These are phyloP conservation scores for Eueides isabella DNA, from an alignment of 1,140 invertebrate species.

Conservation along the genomic window DNA sequence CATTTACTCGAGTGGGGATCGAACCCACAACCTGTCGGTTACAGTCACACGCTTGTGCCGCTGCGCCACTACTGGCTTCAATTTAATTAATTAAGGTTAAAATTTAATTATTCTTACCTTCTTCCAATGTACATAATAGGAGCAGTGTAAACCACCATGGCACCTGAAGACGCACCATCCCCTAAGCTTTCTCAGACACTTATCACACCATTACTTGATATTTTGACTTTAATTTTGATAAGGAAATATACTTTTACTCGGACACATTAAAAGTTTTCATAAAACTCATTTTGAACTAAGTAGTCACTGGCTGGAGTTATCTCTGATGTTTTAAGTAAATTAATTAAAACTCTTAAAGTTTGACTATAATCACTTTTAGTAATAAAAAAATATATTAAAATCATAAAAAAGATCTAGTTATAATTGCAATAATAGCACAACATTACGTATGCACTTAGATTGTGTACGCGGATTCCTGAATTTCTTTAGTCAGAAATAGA, in stretches of 20 bases:
- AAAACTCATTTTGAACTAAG: conserved; percentile 12
- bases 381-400: not conserved
- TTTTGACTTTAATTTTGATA: conserved; percentile 1
- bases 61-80: too few relatives aligned
- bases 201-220: conserved; percentile 38
- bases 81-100: too few relatives aligned
- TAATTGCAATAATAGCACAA: not conserved
- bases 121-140: conserved; percentile 44
- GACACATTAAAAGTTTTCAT: conserved; percentile 11
- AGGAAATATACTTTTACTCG: conserved; percentile 13
- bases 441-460: too few relatives aligned
- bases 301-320: not conserved
- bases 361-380: not conserved
- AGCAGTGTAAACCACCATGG: conserved; percentile 40
- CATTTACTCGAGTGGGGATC: too few relatives aligned
- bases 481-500: too few relatives aligned
- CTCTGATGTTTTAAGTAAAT: not conserved
- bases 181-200: conserved; percentile 31
- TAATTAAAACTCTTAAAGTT: not conserved
- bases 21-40: too few relatives aligned
- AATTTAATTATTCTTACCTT: conserved; percentile 44
- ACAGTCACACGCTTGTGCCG: too few relatives aligned
- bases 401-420: not conserved
- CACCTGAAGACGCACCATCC: conserved; percentile 50
- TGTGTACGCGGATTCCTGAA: too few relatives aligned